A percentile compares a stretch with the other conserved stretches of the same genome.
phyloP scores from a whole-genome alignment of 1,140 invertebrate genomes.

The Drosophila bocki region DNA sequence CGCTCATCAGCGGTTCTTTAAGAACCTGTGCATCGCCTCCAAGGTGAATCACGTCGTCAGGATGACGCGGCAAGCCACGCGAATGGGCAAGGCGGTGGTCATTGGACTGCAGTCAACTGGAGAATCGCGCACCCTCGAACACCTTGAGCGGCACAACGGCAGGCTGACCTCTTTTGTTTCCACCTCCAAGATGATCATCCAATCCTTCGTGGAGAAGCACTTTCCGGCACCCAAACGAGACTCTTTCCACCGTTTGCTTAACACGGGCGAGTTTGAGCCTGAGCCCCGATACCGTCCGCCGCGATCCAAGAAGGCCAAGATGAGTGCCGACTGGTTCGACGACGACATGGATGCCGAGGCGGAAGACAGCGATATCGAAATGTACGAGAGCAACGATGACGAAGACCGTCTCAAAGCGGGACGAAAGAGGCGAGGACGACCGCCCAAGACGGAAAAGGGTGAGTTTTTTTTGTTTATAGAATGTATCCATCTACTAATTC shows the following conservation, averaged over 20 bases:
- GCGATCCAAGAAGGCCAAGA: constrained; percentile 23
- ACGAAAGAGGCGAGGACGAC: constrained; percentile 59
- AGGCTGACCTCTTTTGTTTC: constrained; percentile 99
- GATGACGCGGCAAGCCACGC: constrained; percentile 94
- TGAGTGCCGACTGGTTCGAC: constrained; percentile 45
- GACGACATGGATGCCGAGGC: constrained; percentile 60
- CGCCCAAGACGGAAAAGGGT: constrained; percentile 87
- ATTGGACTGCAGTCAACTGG: constrained; percentile 99
- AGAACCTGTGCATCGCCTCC: constrained; percentile 99
- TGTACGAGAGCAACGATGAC: constrained; percentile 64
- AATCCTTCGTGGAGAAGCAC: constrained; percentile 97
- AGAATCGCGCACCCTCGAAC: constrained; percentile 97
- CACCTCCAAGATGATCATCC: constrained; percentile 97
- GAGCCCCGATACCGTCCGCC: constrained; percentile 23
- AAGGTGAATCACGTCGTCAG: constrained; percentile 95
- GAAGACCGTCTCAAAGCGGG: constrained; percentile 91
- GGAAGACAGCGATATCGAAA: constrained; percentile 60
- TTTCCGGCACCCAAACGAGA: constrained; percentile 96
- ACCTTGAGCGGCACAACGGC: constrained; percentile 96
- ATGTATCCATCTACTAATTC: background rate
- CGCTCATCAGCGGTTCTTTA: constrained; percentile 99
- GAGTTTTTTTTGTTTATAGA: background rate
- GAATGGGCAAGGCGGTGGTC: constrained; percentile 98
- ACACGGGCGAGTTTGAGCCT: constrained; percentile 77
- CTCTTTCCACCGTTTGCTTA: constrained; percentile 88